Evolutionary conservation across 2,888 invertebrate genomes (phyloP), one percentile per base, ranked within the genome.

Genomic region (Bruchidius siliquastri): DNA sequence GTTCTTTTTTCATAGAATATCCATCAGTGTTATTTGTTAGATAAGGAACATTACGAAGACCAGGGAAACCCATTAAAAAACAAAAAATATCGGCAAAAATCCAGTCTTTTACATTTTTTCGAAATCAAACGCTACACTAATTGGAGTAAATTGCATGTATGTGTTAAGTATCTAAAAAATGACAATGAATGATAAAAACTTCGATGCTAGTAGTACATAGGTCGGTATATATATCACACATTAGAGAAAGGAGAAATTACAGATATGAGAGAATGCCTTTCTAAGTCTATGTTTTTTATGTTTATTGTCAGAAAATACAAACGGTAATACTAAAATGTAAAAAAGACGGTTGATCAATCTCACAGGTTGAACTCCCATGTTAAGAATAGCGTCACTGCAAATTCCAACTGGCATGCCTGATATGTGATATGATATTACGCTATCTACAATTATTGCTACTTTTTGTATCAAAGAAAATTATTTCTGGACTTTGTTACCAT

Each of bases 321-420:
- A 78, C 73, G 72, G 74, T 76, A 78, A 78, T 77, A 78, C 76
- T 78, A 76, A 74, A 73, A 72, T 76, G 73, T 76, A 76, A 76
- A 75, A 77, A 76, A 76, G 18, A 49, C 49, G 49, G 49, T 49
- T 49, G 49, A 49, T 49, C 49, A 49, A 49, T 49, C 49, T 8
- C 49, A 8, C 49, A 13, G n/a, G n/a, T n/a, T n/a, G n/a, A n/a
- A n/a, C n/a, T 70, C 70, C 74, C 72, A 75, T 70, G 68, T 70
- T 32, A 67, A 13, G 49, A 49, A 49, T 18, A 49, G 49, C 49
- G 49, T 49, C 18, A 13, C 8, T 18, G 30, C 68, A 73, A 73
- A 71, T 71, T 71, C 71, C 73, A 73, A 73, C 66, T 18, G 26
- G 68, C 68, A 26, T 26, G 8, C 8, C 18, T 49, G 49, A 49